phyloP scores from a whole-genome alignment of 2,888 invertebrate genomes.

The Lepidocyrtinus sp. region DNA sequence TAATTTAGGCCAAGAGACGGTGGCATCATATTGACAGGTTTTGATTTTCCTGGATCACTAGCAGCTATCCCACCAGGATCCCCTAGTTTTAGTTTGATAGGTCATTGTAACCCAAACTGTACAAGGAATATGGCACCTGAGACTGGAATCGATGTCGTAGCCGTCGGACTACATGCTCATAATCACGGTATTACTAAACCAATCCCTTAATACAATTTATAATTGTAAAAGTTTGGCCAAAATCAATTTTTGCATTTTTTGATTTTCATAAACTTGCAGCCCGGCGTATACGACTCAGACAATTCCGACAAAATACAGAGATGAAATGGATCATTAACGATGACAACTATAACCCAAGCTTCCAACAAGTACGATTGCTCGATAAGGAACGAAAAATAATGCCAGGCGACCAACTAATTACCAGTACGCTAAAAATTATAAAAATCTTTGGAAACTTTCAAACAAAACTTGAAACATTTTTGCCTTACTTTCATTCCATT shows the following conservation, averaged over 20 bases:
- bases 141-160: constrained; percentile 32
- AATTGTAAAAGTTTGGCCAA: too few species aligned
- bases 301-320: constrained; percentile 26
- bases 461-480: too few species aligned
- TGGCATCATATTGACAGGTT: not conserved
- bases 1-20: not conserved
- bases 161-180: constrained; percentile 40
- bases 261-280: constrained; percentile 13
- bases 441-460: not conserved
- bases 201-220: too few species aligned
- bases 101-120: constrained; percentile 32
- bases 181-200: constrained; percentile 10
- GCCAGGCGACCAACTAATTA: constrained; percentile 32
- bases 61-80: constrained; percentile 24
- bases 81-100: constrained; percentile 20
- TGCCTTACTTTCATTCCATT: too few species aligned
- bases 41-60: constrained; percentile 12
- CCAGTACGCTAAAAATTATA: constrained; percentile 26
- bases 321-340: constrained; percentile 20
- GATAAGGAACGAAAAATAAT: constrained; percentile 15
- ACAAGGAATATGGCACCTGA: constrained; percentile 8
- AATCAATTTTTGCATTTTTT: not conserved
- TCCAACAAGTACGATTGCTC: constrained; percentile 19
- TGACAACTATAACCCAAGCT: constrained; percentile 28
- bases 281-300: constrained; percentile 18